phyloP scores from a whole-genome alignment of 2,113 vertebrate genomes.

The Pedionomus torquatus region DNA sequence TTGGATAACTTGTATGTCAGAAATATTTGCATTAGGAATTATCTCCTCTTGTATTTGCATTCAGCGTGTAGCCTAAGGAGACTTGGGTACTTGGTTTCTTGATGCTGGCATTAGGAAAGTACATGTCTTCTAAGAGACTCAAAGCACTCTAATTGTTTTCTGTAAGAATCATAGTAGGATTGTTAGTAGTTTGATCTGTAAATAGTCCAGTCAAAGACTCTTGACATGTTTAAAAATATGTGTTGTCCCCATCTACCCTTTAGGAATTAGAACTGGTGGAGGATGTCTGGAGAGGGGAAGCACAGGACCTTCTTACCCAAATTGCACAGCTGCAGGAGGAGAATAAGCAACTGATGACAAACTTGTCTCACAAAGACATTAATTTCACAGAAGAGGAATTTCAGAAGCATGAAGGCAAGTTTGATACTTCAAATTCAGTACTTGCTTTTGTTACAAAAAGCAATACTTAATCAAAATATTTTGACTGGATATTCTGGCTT shows the following conservation, averaged over 20 bases:
- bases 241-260: neutral
- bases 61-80: neutral
- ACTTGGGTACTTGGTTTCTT: neutral
- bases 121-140: neutral
- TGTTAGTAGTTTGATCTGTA: neutral
- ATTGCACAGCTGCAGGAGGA: slow-evolving; percentile 89
- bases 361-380: slow-evolving; percentile 82
- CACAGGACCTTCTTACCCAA: slow-evolving; percentile 90
- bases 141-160: neutral
- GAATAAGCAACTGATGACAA: slow-evolving; percentile 86
- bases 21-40: neutral
- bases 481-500: neutral
- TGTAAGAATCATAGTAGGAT: neutral
- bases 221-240: neutral
- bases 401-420: slow-evolving; percentile 87
- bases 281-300: slow-evolving; percentile 92
- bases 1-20: neutral
- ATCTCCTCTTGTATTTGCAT: neutral
- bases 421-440: slow-evolving; percentile 20
- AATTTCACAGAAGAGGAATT: slow-evolving; percentile 87
- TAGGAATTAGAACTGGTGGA: slow-evolving; percentile 93
- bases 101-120: neutral
- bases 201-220: neutral
- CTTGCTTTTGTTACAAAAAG: slow-evolving; percentile 29
- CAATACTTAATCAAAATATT: neutral